phyloP scores from a whole-genome alignment of 1,140 invertebrate species.

The Danaus melanippus region DNA sequence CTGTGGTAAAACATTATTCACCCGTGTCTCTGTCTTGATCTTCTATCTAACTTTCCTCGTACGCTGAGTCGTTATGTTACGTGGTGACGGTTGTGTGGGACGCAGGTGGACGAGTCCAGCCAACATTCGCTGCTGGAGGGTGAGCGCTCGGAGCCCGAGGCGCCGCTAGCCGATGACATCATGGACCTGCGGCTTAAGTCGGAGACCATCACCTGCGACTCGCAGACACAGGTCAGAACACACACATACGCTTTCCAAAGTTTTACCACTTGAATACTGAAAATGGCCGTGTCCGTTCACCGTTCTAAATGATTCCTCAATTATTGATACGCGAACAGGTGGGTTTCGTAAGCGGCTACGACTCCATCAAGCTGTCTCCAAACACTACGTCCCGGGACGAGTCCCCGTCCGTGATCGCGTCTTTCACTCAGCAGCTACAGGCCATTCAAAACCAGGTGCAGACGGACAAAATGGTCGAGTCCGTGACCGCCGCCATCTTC shows the following conservation, averaged over 20 bases:
- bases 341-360: constrained; percentile 68
- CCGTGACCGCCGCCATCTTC: constrained; percentile 68
- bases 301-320: too few species aligned
- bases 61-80: not conserved
- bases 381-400: constrained; percentile 38
- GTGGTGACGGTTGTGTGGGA: constrained; percentile 8
- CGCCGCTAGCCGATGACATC: constrained; percentile 38
- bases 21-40: too few species aligned
- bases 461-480: constrained; percentile 70
- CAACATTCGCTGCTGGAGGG: constrained; percentile 62
- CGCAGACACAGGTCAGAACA: constrained; percentile 31
- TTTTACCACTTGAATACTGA: not conserved
- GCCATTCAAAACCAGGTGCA: constrained; percentile 65
- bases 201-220: constrained; percentile 47
- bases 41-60: too few species aligned
- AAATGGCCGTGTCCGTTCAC: too few species aligned
- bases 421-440: constrained; percentile 63
- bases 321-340: constrained; percentile 42
- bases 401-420: constrained; percentile 39
- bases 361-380: constrained; percentile 56
- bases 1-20: too few species aligned
- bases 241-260: too few species aligned
- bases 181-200: constrained; percentile 74
- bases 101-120: constrained; percentile 76
- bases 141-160: constrained; percentile 39